Evolutionary conservation across 2,797 vertebrate species (phyloP), one percentile per base, ranked within the genome.

Genomic region (Spinus pinus): DNA sequence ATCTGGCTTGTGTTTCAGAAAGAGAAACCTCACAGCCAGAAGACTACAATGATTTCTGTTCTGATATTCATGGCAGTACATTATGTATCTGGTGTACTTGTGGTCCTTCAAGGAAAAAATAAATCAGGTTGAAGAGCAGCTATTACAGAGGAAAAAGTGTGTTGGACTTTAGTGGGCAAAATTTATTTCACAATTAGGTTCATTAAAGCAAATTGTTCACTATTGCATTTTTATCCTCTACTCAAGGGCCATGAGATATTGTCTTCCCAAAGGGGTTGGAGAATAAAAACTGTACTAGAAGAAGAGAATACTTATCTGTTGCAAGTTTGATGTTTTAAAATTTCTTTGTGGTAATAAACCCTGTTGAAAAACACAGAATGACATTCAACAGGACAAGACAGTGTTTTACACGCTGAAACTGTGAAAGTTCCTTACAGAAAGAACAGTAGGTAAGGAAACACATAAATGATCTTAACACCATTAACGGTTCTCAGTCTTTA

Each of bases 261-360:
- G 66, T 61, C 31, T 67, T 73, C 49, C 86, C 47, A 70, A 87
- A 66, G 44, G 14, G 11, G 4, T 2, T 86, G 15, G 25, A 61
- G n/a, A 92, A 60, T 20, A 89, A 72, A 80, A 67, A 6, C 44
- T 37, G 6, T 20, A 24, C 30, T 46, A 61, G 8, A 66, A 79
- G 61, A 56, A 79, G 69, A 82, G 25, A 64, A 64, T 54, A 86
- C 53, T 70, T 94, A 53, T 18, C 39, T 73, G 19, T 62, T 83
- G 14, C 42, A 64, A 6, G 2, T 81, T 74, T 75, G 79, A 90
- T 3, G 5, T 78, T 64, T 82, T 7, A 35, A 66, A 56, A 61
- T 30, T 24, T 56, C 54, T 83, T 72, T 39, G 15, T 39, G 33
- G 27, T n/a, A 71, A 85, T 23, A 86, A 85, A 21, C 23, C 17